These are phyloP conservation scores for Catostomus latipinnis DNA, from an alignment of 2,797 vertebrate genomes.

Conservation along the genomic window DNA sequence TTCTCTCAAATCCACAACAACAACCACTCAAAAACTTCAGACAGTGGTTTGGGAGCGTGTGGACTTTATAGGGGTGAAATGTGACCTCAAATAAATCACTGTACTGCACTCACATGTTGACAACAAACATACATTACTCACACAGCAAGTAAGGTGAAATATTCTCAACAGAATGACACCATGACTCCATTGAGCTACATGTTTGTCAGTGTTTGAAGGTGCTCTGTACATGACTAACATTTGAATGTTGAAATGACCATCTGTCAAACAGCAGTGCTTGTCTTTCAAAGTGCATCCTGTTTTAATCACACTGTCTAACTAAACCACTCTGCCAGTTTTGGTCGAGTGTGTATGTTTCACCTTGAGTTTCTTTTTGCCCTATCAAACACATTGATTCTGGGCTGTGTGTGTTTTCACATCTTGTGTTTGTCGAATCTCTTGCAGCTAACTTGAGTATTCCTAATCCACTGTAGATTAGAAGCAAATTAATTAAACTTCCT, in stretches of 20 bases:
- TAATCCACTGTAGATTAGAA: conserved; percentile 9
- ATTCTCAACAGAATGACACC: conserved; percentile 17
- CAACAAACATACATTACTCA: conserved; percentile 24
- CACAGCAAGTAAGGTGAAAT: conserved; percentile 15
- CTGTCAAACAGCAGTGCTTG: conserved; percentile 50
- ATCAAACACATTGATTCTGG: conserved; percentile 45
- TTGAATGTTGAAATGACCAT: conserved; percentile 60
- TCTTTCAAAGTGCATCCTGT: conserved; percentile 43
- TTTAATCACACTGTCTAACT: conserved; percentile 44
- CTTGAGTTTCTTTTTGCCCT: conserved; percentile 31
- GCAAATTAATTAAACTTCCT: conserved; percentile 1
- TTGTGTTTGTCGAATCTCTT: conserved; percentile 46
- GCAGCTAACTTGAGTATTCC: conserved; percentile 10
- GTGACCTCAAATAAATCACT: conserved; percentile 18
- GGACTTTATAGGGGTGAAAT: background rate
- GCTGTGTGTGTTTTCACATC: conserved; percentile 51
- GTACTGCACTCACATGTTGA: background rate
- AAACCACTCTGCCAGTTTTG: conserved; percentile 34
- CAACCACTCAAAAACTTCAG: conserved; percentile 9
- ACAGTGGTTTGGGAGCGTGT: background rate
- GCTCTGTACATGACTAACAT: conserved; percentile 38
- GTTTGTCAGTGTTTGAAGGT: conserved; percentile 48
- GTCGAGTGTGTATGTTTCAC: conserved; percentile 40
- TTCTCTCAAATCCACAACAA: background rate
- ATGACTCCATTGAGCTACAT: conserved; percentile 32